These are phyloP conservation scores for Drosophila mettleri DNA, from an alignment of 2,888 invertebrate genomes.

Conservation along the genomic window DNA sequence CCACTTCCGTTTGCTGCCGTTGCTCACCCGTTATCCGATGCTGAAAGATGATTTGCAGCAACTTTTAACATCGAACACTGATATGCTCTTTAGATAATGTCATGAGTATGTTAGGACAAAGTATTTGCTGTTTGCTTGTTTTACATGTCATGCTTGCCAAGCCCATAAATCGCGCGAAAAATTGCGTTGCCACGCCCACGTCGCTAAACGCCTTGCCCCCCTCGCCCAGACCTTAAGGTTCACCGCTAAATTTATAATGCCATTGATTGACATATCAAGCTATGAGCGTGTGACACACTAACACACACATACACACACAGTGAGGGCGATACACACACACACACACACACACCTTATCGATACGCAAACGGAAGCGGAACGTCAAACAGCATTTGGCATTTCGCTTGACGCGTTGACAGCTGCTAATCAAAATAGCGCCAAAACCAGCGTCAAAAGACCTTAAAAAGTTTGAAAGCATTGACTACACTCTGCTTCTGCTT, in stretches of 20 bases:
- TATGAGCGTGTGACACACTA: constrained; percentile 25
- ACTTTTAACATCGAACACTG: constrained; percentile 53
- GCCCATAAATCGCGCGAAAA: constrained; percentile 62
- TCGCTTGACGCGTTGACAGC: constrained; percentile 56
- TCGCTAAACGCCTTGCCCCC: constrained; percentile 1
- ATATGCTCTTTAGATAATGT: constrained; percentile 74
- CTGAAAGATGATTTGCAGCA: constrained; percentile 63
- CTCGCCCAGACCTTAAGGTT: constrained; percentile 35
- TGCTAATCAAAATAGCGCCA: constrained; percentile 66
- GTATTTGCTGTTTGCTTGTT: constrained; percentile 33
- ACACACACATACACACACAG: constrained; percentile 9
- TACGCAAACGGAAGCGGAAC: constrained; percentile 56
- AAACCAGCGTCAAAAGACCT: constrained; percentile 23
- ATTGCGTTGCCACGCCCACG: constrained; percentile 30
- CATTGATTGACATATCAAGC: constrained; percentile 64
- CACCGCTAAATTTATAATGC: constrained; percentile 43
- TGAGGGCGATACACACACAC: not conserved
- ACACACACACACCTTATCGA: constrained; percentile 45
- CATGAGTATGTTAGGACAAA: not conserved
- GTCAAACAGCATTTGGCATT: constrained; percentile 52
- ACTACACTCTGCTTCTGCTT: not conserved
- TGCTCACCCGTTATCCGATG: constrained; percentile 14
- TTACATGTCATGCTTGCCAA: constrained; percentile 33
- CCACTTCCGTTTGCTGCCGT: constrained; percentile 40
- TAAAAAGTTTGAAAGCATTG: constrained; percentile 26